Conservation (phyloP, 2,113 vertebrate species). For the Pteruthius melanotis region DNA sequence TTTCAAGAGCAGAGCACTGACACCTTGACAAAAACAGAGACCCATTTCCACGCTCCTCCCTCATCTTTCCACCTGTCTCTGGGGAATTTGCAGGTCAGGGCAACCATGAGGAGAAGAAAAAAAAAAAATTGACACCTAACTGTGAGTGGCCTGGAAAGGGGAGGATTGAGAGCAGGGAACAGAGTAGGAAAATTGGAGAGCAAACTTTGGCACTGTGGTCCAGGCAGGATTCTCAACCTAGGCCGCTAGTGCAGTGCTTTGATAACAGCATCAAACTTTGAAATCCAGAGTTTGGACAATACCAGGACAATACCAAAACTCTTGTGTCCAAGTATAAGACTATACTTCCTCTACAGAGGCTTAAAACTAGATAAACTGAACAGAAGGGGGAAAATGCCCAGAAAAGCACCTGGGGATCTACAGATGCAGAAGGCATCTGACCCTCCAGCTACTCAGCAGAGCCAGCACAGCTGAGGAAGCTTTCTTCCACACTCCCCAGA, state of each 20-base stretch:
- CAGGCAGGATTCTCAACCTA: not conserved
- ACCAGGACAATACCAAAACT: not conserved
- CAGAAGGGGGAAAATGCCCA: not conserved
- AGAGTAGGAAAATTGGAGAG: not conserved
- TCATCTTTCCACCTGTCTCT: not conserved
- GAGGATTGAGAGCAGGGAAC: not conserved
- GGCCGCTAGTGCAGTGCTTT: not conserved
- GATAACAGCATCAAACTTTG: not conserved
- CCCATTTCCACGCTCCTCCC: not conserved
- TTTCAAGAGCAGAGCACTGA: not conserved
- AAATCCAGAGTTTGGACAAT: not conserved
- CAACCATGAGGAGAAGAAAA: not conserved
- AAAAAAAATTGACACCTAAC: not conserved
- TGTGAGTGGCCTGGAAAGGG: not conserved
- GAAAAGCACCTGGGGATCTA: not conserved
- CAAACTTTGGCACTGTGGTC: not conserved
- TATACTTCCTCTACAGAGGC: not conserved
- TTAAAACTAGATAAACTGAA: not conserved
- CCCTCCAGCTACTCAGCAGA: not conserved
- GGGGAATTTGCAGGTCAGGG: not conserved
- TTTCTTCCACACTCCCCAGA: not conserved
- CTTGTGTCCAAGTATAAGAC: not conserved
- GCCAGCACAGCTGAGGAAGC: rapidly evolving
- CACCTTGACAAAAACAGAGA: not conserved
- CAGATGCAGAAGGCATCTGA: not conserved